Conservation (phyloP, 64 coral and sea anemone genomes). For the Exaiptasia diaphana region DNA sequence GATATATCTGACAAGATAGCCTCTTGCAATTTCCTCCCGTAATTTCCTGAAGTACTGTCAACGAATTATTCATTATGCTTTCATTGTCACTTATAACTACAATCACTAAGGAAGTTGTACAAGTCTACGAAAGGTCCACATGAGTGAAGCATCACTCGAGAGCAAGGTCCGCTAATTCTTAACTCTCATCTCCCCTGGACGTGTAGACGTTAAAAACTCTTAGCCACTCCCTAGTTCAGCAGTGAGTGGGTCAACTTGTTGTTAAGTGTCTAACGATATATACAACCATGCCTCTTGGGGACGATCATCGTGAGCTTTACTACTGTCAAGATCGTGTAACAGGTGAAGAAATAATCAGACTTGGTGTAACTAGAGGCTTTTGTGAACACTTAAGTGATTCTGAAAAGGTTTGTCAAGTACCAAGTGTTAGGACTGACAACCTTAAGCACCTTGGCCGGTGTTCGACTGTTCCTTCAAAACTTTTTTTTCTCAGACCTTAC, state of each 20-base stretch:
- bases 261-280: neutral
- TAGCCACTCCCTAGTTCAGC: neutral
- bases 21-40: conserved; percentile 98
- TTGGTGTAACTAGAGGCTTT: conserved; percentile 70
- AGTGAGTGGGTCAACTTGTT: neutral
- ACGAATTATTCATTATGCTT: conserved; percentile 99
- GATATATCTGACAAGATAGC: conserved; percentile 99
- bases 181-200: conserved; percentile 9
- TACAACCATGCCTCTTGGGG: conserved; percentile 59
- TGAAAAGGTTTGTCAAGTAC: conserved; percentile 86
- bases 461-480: no score
- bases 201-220: neutral
- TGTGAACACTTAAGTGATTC: conserved; percentile 86
- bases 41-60: conserved; percentile 99
- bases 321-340: conserved; percentile 87
- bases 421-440: conserved; percentile 70
- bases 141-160: conserved; percentile 12
- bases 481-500: no score
- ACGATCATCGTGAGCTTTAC: conserved; percentile 73
- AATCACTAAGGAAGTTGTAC: conserved; percentile 73
- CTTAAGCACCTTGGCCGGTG: conserved; percentile 17
- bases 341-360: conserved; percentile 85
- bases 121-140: conserved; percentile 35
- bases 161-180: conserved; percentile 8
- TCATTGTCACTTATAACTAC: conserved; percentile 98